These are phyloP conservation scores for Pogoniulus pusillus DNA, from an alignment of 2,797 vertebrate genomes.

Conservation along the genomic window DNA sequence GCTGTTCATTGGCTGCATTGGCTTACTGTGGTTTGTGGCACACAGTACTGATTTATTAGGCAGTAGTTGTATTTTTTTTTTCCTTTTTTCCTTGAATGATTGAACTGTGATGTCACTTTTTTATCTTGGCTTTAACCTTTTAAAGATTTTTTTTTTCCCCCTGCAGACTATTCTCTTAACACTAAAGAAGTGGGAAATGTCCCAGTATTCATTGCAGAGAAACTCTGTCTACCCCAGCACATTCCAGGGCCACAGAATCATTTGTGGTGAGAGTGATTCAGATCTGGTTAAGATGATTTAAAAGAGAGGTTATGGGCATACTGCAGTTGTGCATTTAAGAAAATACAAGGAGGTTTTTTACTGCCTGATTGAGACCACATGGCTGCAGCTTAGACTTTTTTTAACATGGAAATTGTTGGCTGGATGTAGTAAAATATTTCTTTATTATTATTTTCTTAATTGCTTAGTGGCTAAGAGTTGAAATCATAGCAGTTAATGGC, in stretches of 20 bases:
- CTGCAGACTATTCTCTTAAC: conserved; percentile 63
- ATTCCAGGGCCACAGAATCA: conserved; percentile 78
- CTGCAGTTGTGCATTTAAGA: conserved; percentile 77
- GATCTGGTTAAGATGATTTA: conserved; percentile 79
- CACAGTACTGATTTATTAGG: conserved; percentile 68
- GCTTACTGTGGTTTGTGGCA: conserved; percentile 73
- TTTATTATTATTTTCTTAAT: conserved; percentile 55
- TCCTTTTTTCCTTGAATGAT: conserved; percentile 68
- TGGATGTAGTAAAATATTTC: conserved; percentile 48
- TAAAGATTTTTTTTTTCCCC: conserved; percentile 2
- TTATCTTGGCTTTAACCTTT: conserved; percentile 68
- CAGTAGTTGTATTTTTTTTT: conserved; percentile 65
- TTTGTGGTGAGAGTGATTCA: conserved; percentile 79
- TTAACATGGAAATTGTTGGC: conserved; percentile 72
- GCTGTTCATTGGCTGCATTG: conserved; percentile 61
- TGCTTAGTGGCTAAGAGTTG: conserved; percentile 61
- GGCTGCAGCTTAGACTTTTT: conserved; percentile 74
- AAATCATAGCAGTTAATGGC: conserved; percentile 60
- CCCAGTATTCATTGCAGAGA: conserved; percentile 64
- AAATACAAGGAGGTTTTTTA: conserved; percentile 74
- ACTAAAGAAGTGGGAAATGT: conserved; percentile 39
- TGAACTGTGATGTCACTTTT: conserved; percentile 79
- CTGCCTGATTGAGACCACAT: conserved; percentile 81
- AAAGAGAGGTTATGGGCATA: conserved; percentile 77
- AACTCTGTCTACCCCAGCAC: conserved; percentile 73